Percentiles rank a stretch among this genome's conserved stretches.
These are phyloP conservation scores for Gallinago nigripennis DNA, from an alignment of 2,797 vertebrate genomes.

Conservation along the genomic window DNA sequence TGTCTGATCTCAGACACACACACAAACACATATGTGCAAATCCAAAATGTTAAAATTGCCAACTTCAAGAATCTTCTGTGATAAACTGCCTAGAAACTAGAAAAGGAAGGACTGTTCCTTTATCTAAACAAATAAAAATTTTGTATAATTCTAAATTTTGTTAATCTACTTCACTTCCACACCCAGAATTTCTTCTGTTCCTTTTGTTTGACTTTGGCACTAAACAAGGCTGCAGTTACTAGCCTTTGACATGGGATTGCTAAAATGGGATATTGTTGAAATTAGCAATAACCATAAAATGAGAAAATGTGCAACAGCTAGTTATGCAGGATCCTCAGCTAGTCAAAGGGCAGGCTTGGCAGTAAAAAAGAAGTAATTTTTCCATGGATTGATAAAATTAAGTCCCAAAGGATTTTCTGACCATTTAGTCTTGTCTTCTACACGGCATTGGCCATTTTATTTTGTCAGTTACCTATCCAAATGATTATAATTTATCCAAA, in stretches of 20 bases:
- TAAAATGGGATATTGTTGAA: not conserved
- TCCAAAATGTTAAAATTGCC: not conserved
- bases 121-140: not conserved
- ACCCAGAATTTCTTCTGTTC: not conserved
- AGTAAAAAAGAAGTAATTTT: not conserved
- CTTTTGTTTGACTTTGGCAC: not conserved
- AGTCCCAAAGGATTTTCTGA: not conserved
- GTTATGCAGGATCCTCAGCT: not conserved
- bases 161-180: not conserved
- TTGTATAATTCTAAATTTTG: not conserved
- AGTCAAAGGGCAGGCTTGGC: not conserved
- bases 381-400: not conserved
- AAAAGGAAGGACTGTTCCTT: not conserved
- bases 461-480: not conserved
- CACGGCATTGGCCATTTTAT: not conserved
- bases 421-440: not conserved
- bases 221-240: not conserved
- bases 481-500: not conserved
- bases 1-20: not conserved
- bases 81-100: not conserved
- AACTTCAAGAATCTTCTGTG: not conserved
- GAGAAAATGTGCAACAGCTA: not conserved
- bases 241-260: not conserved
- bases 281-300: not conserved
- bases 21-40: accelerated